Evolutionary conservation across 2,113 vertebrate genomes (phyloP).

Genomic region (Apteryx mantelli): DNA sequence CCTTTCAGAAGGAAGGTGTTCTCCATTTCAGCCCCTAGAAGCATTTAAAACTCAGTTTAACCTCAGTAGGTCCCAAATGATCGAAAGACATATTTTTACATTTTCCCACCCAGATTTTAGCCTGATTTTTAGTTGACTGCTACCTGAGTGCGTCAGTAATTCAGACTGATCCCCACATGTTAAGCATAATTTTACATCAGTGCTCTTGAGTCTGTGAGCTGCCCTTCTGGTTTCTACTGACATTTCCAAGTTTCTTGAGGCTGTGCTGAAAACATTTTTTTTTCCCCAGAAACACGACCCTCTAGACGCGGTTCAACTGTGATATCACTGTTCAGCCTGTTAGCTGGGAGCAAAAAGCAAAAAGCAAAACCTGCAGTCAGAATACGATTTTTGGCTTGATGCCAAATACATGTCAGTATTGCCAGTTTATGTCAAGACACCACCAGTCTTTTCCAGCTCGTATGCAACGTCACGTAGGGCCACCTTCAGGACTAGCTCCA

Average conservation of each 20-base stretch:
- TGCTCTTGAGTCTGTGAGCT: background rate
- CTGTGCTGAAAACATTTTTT: background rate
- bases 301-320: background rate
- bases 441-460: background rate
- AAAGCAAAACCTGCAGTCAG: background rate
- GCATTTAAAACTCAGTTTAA: background rate
- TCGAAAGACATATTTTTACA: background rate
- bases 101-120: background rate
- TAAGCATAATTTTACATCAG: background rate
- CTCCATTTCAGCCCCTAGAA: background rate
- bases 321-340: background rate
- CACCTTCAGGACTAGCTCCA: background rate
- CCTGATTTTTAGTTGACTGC: background rate
- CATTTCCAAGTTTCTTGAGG: rapidly evolving
- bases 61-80: background rate
- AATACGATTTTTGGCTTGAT: background rate
- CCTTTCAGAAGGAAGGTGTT: background rate
- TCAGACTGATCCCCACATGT: background rate
- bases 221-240: background rate
- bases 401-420: background rate
- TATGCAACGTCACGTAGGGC: background rate
- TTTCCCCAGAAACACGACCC: background rate
- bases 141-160: background rate
- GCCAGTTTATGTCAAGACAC: rapidly evolving
- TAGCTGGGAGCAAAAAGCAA: background rate